Evolutionary conservation across 2,113 vertebrate genomes (phyloP).

Genomic region (Poeciliopsis retropinna): DNA sequence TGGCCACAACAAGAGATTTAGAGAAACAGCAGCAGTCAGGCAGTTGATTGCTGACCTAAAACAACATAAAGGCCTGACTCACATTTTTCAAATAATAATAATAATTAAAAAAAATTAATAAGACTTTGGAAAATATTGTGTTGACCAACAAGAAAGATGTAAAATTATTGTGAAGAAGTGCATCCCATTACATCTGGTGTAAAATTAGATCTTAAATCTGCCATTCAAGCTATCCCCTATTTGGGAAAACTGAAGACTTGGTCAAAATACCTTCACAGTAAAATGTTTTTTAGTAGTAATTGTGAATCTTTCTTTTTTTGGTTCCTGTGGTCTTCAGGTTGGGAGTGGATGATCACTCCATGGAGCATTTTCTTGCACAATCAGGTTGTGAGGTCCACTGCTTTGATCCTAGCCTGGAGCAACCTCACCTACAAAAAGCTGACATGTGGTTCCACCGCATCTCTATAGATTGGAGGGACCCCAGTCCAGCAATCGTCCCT

Average conservation of each 20-base stretch:
- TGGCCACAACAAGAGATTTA: not conserved
- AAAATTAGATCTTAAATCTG: not conserved
- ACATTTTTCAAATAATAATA: not conserved
- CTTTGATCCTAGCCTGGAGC: constrained; percentile 89
- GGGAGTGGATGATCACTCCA: constrained; percentile 80
- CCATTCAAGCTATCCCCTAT: too few species aligned
- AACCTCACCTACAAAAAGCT: constrained; percentile 85
- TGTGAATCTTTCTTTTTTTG: not conserved
- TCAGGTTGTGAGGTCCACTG: constrained; percentile 91
- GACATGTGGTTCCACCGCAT: constrained; percentile 89
- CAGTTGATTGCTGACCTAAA: not conserved
- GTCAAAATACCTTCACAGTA: too few species aligned
- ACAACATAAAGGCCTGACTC: not conserved
- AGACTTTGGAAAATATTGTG: not conserved
- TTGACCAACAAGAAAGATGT: not conserved
- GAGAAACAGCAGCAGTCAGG: not conserved
- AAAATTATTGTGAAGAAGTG: not conserved
- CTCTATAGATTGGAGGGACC: constrained; percentile 93
- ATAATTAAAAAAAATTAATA: not conserved
- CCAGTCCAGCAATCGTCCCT: constrained; percentile 84
- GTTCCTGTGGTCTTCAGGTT: constrained; percentile 74
- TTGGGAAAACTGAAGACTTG: too few species aligned
- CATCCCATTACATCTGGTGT: not conserved
- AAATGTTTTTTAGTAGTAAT: too few species aligned
- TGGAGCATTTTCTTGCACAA: constrained; percentile 84